Percentiles rank a stretch among this genome's conserved stretches.
phyloP scores from a whole-genome alignment of 2,888 invertebrate species.

The Tholera decimalis region DNA sequence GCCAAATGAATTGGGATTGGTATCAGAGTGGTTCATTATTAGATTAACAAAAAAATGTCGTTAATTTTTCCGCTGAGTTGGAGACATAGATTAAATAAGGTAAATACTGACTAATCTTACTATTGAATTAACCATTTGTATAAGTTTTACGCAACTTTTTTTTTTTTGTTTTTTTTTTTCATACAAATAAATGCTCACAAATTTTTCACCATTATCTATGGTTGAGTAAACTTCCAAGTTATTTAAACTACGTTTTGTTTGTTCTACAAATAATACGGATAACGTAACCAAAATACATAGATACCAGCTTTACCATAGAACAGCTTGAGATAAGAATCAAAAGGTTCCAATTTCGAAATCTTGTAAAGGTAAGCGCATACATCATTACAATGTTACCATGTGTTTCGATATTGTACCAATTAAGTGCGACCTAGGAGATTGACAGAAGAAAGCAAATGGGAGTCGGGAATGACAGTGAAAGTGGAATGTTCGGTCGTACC shows the following conservation, averaged over 20 bases:
- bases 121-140: background rate
- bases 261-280: constrained; percentile 40
- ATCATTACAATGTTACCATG: constrained; percentile 60
- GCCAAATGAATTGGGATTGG: background rate
- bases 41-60: too few species aligned
- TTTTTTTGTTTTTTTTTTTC: too few species aligned
- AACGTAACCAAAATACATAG: constrained; percentile 30
- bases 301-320: constrained; percentile 42
- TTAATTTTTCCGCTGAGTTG: too few species aligned
- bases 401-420: constrained; percentile 81
- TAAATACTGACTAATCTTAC: background rate
- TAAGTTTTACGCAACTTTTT: constrained; percentile 40
- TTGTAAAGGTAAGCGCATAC: constrained; percentile 43
- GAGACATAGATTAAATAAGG: too few species aligned
- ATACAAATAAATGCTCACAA: constrained; percentile 28
- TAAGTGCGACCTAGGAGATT: constrained; percentile 78
- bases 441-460: constrained; percentile 84
- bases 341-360: constrained; percentile 44
- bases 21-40: too few species aligned
- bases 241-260: constrained; percentile 35
- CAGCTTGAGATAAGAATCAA: constrained; percentile 49
- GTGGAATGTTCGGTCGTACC: constrained; percentile 76
- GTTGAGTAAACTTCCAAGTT: constrained; percentile 43
- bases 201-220: constrained; percentile 37
- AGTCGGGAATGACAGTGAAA: constrained; percentile 78